A percentile compares a stretch with the other conserved stretches of the same genome.
These are phyloP conservation scores for Gryllus bimaculatus DNA, from an alignment of 1,140 invertebrate species.

Conservation along the genomic window DNA sequence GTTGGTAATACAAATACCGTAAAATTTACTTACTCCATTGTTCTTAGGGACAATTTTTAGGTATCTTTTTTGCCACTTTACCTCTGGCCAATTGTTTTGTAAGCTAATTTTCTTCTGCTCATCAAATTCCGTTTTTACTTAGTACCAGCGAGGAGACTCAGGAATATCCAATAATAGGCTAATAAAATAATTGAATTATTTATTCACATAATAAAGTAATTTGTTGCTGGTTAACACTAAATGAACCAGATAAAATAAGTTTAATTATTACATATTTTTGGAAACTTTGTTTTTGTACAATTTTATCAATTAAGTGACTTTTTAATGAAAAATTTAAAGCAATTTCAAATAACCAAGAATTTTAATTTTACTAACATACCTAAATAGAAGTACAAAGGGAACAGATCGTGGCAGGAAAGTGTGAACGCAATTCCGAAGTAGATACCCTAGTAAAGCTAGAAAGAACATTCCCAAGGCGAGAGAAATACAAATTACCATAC, in stretches of 20 bases:
- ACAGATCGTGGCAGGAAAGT: conserved; percentile 56
- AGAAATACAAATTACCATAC: conserved; percentile 58
- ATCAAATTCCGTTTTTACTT: conserved; percentile 45
- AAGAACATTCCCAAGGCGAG: conserved; percentile 55
- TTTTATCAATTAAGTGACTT: background rate
- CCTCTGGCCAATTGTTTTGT: conserved; percentile 44
- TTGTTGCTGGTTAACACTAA: too few species aligned
- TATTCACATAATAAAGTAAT: too few species aligned
- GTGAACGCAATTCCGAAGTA: conserved; percentile 54
- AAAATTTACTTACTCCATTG: conserved; percentile 34
- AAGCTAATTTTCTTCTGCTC: conserved; percentile 49
- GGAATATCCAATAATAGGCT: conserved; percentile 50
- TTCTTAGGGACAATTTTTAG: conserved; percentile 39
- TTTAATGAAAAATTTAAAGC: background rate
- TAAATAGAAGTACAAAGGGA: conserved; percentile 53
- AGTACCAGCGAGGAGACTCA: conserved; percentile 60
- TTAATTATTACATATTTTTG: background rate
- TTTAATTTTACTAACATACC: conserved; percentile 33
- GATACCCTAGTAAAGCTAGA: conserved; percentile 50
- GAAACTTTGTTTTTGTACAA: too few species aligned
- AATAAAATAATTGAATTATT: conserved; percentile 28
- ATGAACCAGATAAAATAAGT: background rate
- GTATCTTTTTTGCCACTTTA: conserved; percentile 44
- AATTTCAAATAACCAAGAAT: background rate
- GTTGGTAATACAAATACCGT: background rate